A percentile compares a stretch with the other conserved stretches of the same genome.
These are phyloP conservation scores for Oxystoma pomonae DNA, from an alignment of 2,888 invertebrate species.

Conservation along the genomic window DNA sequence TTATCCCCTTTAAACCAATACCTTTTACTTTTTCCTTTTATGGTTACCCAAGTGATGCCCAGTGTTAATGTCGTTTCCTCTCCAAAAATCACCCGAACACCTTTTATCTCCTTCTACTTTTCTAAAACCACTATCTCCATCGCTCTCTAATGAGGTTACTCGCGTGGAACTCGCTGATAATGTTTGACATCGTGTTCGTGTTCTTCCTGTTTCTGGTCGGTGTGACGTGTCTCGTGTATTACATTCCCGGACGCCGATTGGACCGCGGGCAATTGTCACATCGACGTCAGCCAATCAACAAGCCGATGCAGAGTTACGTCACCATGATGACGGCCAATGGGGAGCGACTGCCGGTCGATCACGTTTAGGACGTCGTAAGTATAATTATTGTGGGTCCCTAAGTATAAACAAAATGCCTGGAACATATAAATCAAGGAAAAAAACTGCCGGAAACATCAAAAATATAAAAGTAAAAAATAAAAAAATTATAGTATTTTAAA, in stretches of 20 bases:
- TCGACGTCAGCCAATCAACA: conserved; percentile 16
- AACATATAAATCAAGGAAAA: no score
- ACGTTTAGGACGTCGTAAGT: conserved; percentile 39
- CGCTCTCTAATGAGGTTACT: conserved; percentile 70
- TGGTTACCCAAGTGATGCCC: background rate
- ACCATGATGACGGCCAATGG: conserved; percentile 40
- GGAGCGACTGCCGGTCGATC: conserved; percentile 43
- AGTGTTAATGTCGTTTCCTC: background rate
- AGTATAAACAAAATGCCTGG: no score
- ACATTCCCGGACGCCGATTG: conserved; percentile 62
- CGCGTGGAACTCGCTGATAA: conserved; percentile 81
- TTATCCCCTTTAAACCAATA: no score
- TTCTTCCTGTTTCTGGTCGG: conserved; percentile 82
- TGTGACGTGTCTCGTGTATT: conserved; percentile 78
- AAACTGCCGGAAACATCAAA: no score
- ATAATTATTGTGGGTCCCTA: conserved; percentile 25
- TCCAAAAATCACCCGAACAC: background rate
- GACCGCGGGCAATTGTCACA: conserved; percentile 42
- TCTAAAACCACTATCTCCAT: background rate
- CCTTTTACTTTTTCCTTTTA: no score
- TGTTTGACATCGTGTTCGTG: conserved; percentile 85
- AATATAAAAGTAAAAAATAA: no score
- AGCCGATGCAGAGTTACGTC: conserved; percentile 44
- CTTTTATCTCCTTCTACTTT: background rate
- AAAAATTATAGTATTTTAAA: no score